A percentile compares a stretch with the other conserved stretches of the same genome.
Evolutionary conservation across 2,113 vertebrate species (phyloP).

Genomic region (Ameiurus melas): DNA sequence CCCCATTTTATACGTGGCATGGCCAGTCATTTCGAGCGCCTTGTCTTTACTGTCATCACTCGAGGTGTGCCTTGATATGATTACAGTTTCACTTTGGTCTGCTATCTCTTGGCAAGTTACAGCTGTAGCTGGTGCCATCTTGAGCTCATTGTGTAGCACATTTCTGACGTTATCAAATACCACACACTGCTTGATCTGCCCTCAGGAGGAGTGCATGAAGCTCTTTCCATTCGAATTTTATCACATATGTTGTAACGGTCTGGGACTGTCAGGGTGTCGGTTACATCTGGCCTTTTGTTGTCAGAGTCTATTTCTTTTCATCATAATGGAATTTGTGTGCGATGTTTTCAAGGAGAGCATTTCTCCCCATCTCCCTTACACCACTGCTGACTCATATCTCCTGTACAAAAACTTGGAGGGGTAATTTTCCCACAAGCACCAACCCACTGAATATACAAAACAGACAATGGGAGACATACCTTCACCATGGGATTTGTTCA

Average conservation of each 20-base stretch:
- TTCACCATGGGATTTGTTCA: background rate
- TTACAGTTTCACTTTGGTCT: background rate
- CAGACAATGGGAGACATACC: background rate
- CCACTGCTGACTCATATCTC: background rate
- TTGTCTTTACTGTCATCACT: background rate
- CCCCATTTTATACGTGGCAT: background rate
- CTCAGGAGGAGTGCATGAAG: background rate
- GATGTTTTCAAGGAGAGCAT: background rate
- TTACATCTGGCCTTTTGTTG: background rate
- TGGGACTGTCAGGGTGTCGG: background rate
- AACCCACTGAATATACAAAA: background rate
- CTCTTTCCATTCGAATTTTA: background rate
- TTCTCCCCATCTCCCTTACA: background rate
- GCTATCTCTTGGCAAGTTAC: slow-evolving; percentile 2
- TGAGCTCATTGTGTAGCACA: background rate
- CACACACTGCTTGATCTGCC: background rate
- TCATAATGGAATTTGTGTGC: background rate
- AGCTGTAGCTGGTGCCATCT: background rate
- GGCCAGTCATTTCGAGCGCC: background rate
- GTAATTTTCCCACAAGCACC: background rate
- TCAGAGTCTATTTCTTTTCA: background rate
- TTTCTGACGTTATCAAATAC: background rate
- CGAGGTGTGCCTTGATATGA: background rate
- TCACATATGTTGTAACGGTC: background rate
- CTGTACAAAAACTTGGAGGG: background rate